phyloP scores from a whole-genome alignment of 2,888 invertebrate species.

The Pristionchus exspectatus region DNA sequence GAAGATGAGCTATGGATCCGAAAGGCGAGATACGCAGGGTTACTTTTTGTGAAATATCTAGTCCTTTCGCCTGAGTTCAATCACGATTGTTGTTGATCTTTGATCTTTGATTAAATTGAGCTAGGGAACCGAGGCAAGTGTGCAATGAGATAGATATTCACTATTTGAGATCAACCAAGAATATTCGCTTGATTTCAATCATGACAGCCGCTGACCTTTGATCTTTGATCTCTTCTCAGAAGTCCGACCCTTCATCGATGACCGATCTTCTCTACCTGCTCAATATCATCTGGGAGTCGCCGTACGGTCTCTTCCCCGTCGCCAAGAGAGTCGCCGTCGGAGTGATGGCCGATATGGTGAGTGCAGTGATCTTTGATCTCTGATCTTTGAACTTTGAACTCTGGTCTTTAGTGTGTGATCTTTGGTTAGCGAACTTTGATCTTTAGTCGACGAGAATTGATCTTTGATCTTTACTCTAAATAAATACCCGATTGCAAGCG shows the following conservation, averaged over 20 bases:
- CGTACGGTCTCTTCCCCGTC: slow-evolving; percentile 57
- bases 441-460: background rate
- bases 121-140: too few species aligned
- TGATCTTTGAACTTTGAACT: too few species aligned
- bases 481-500: background rate
- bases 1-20: too few species aligned
- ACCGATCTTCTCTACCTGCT: slow-evolving; percentile 41
- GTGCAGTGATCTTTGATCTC: background rate
- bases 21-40: background rate
- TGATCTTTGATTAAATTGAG: background rate
- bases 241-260: slow-evolving; percentile 2
- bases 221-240: background rate
- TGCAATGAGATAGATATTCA: too few species aligned
- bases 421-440: background rate
- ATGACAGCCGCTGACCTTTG: background rate
- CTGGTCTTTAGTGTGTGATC: background rate
- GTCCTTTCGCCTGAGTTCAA: too few species aligned
- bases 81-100: too few species aligned
- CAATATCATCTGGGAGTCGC: slow-evolving; percentile 50
- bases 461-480: too few species aligned
- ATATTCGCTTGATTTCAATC: too few species aligned
- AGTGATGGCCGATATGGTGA: slow-evolving; percentile 52
- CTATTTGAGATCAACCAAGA: too few species aligned
- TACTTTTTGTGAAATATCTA: background rate
- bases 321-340: slow-evolving; percentile 56